Conservation (phyloP, 2,797 vertebrate genomes). For the Eutrigla gurnardus region DNA sequence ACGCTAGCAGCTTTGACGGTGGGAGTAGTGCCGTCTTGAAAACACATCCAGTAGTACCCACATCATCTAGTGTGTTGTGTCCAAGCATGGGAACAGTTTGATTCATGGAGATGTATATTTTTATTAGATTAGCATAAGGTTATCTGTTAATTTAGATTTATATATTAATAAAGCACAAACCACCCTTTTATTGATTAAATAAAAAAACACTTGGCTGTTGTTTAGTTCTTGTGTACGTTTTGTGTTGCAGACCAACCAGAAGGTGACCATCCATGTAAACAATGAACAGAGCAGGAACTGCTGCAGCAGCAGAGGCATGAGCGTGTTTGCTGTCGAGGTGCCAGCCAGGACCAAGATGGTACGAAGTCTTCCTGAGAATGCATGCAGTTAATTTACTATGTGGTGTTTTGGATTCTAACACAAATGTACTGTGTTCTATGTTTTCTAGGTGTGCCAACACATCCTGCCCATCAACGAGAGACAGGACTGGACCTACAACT, state of each 20-base stretch:
- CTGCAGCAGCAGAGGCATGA: conserved; percentile 88
- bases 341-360: conserved; percentile 91
- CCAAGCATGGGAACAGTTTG: background rate
- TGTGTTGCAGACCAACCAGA: conserved; percentile 88
- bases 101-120: background rate
- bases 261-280: conserved; percentile 91
- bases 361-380: conserved; percentile 29
- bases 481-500: conserved; percentile 91
- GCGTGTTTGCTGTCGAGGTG: conserved; percentile 93
- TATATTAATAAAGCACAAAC: background rate
- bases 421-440: conserved; percentile 18
- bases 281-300: conserved; percentile 93
- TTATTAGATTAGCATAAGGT: background rate
- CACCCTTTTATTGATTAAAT: background rate
- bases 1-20: background rate
- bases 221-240: conserved; percentile 16
- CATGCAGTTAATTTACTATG: background rate
- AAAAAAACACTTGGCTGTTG: background rate
- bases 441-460: conserved; percentile 91
- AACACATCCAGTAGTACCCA: background rate
- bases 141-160: background rate
- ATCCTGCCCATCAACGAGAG: conserved; percentile 88
- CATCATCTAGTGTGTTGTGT: background rate
- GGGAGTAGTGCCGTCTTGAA: background rate
- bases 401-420: conserved; percentile 1